Percentiles rank a stretch among this genome's conserved stretches.
These are phyloP conservation scores for Lutjanus argentimaculatus DNA, from an alignment of 2,797 vertebrate genomes.

Conservation along the genomic window DNA sequence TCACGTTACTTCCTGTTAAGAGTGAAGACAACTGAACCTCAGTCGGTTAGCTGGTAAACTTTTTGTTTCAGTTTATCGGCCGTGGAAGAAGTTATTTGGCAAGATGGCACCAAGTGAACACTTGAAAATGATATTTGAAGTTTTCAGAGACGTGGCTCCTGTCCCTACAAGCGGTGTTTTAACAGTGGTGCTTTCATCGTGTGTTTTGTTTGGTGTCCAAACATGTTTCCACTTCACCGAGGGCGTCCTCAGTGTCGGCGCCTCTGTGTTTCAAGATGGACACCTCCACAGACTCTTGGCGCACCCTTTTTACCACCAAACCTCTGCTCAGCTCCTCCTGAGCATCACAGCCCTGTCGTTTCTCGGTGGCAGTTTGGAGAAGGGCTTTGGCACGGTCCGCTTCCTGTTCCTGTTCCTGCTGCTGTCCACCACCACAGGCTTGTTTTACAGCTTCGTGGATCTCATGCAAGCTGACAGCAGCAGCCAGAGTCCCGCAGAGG, in stretches of 20 bases:
- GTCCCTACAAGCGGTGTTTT: slow-evolving; percentile 64
- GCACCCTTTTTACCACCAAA: slow-evolving; percentile 71
- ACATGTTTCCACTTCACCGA: slow-evolving; percentile 38
- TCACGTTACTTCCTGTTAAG: slow-evolving; percentile 26
- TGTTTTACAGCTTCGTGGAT: slow-evolving; percentile 75
- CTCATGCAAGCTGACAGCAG: slow-evolving; percentile 46
- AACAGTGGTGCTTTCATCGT: slow-evolving; percentile 46
- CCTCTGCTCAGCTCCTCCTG: slow-evolving; percentile 65
- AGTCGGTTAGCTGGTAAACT: neutral
- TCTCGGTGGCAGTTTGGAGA: slow-evolving; percentile 76
- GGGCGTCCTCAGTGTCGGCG: slow-evolving; percentile 66
- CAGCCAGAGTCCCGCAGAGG: slow-evolving; percentile 54
- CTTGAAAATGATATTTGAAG: slow-evolving; percentile 27
- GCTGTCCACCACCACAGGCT: slow-evolving; percentile 68
- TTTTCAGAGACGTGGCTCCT: slow-evolving; percentile 57
- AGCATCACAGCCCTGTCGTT: slow-evolving; percentile 58
- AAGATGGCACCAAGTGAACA: slow-evolving; percentile 20
- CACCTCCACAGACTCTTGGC: slow-evolving; percentile 68
- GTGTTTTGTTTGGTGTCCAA: slow-evolving; percentile 59
- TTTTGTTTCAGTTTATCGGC: neutral
- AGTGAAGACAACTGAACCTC: neutral
- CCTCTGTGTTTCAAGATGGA: slow-evolving; percentile 65
- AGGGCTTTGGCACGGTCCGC: slow-evolving; percentile 76
- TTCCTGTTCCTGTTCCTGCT: slow-evolving; percentile 74
- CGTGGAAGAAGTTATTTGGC: neutral